Conservation (phyloP, 2,797 vertebrate species). For the Sebastes jordani region DNA sequence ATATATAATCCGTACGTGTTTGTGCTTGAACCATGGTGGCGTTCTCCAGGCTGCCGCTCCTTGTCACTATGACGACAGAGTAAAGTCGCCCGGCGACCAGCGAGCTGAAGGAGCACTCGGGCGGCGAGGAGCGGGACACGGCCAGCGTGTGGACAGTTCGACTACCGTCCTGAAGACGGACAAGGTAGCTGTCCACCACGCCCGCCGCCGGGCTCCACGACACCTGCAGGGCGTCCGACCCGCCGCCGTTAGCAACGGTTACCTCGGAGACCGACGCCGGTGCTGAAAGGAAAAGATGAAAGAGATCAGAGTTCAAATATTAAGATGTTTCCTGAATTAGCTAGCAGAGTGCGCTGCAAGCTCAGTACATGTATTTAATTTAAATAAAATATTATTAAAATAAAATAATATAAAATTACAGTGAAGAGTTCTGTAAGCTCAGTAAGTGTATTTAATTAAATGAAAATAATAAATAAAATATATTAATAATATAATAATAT, state of each 20-base stretch:
- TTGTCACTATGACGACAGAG: slow-evolving; percentile 85
- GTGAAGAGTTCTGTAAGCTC: neutral
- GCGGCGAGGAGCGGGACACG: slow-evolving; percentile 74
- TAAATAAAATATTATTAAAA: neutral
- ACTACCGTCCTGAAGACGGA: slow-evolving; percentile 81
- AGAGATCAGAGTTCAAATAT: neutral
- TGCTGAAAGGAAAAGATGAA: slow-evolving; percentile 69
- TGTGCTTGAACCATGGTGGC: slow-evolving; percentile 82
- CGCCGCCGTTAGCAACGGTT: slow-evolving; percentile 86
- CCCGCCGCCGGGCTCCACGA: slow-evolving; percentile 90
- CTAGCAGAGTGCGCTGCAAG: neutral
- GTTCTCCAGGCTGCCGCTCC: slow-evolving; percentile 88
- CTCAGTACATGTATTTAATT: neutral
- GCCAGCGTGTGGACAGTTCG: slow-evolving; percentile 77
- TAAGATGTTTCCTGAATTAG: neutral
- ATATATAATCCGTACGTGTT: slow-evolving; percentile 84
- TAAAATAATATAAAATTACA: neutral
- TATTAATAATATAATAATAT: neutral
- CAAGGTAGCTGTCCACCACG: slow-evolving; percentile 88
- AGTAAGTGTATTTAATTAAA: neutral
- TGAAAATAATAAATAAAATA: neutral
- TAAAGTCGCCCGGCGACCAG: slow-evolving; percentile 90
- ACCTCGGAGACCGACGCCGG: slow-evolving; percentile 88
- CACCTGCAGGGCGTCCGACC: slow-evolving; percentile 87
- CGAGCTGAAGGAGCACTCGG: slow-evolving; percentile 90